A percentile compares a stretch with the other conserved stretches of the same genome.
These are phyloP conservation scores for Meda fulgida DNA, from an alignment of 2,797 vertebrate genomes.

Conservation along the genomic window DNA sequence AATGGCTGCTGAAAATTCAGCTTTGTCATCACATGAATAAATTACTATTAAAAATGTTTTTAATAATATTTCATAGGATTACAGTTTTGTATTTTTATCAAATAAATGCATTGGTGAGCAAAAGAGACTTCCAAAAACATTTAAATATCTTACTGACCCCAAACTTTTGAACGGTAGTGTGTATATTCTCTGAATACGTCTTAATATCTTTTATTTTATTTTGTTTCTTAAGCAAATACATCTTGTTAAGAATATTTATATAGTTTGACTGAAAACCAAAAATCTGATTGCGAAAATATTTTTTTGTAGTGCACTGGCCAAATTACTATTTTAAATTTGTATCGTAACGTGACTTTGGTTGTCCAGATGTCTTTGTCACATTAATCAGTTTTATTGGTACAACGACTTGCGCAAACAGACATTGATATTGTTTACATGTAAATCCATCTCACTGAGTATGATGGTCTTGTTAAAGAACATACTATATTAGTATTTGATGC, in stretches of 20 bases:
- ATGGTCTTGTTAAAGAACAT: constrained; percentile 40
- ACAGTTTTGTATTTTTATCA: background rate
- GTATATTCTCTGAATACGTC: background rate
- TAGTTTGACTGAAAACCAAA: background rate
- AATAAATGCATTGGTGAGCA: background rate
- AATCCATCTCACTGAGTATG: constrained; percentile 20
- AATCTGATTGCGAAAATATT: background rate
- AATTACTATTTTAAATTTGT: constrained; percentile 35
- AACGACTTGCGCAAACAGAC: constrained; percentile 27
- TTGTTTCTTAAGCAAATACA: background rate
- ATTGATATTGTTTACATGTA: constrained; percentile 54
- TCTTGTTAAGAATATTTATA: constrained; percentile 3
- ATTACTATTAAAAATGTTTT: background rate
- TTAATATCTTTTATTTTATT: background rate
- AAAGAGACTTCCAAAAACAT: background rate
- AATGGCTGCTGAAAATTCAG: background rate
- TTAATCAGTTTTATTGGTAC: constrained; percentile 33
- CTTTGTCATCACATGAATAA: background rate
- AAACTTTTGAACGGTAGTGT: background rate
- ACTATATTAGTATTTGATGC: constrained; percentile 50
- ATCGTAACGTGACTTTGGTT: constrained; percentile 43
- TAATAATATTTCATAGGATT: background rate
- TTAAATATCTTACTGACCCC: background rate
- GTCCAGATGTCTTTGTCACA: constrained; percentile 36
- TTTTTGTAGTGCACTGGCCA: constrained; percentile 13